Base-by-base conservation (phyloP, 2,797 vertebrate genomes). In the Spatula versicolor region DNA sequence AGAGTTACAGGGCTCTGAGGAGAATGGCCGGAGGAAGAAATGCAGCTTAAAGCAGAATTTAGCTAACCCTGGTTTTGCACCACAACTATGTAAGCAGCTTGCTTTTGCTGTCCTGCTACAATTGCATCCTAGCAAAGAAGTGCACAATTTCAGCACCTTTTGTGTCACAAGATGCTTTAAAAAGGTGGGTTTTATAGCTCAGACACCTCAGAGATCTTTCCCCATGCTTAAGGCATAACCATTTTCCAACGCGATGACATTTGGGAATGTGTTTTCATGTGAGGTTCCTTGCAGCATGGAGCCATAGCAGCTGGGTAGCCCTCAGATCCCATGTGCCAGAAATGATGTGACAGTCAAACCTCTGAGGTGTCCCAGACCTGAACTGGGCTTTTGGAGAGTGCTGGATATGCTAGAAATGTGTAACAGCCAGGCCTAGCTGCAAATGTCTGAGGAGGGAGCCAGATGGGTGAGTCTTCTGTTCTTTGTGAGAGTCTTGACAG, bases 401-500 rank as follows among this genome's bases (percentile, higher is more conserved):
- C 59, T 1, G 55, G 81, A 73, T 59, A 55, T 45, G 43, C 52
- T 67, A 86, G 74, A 92, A 94, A 82, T 37, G 59, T 2, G 5
- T n/a, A 84, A 79, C 35, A 80, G 81, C 46, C 77, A 86, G 43
- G 28, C 19, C 31, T 33, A 8, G 17, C 55, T 79, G 80, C 16
- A 76, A 69, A 71, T 0, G 0, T 74, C 82, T 71, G 78, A 76
- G 78, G 20, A 88, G 46, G 25, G 39, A 89, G 71, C 39, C 76
- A 87, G 72, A 87, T 41, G 60, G 58, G 62, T 0, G 2, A 91
- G 55, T 60, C 76, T 82, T 37, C 56, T 1, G 6, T n/a, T 91
- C 75, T 39, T 45, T 33, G 28, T 35, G 14, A 85, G 33, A 79
- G 48, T 20, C 89, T 54, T 89, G 91, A 85, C 79, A 85, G 82